Percentiles rank a stretch among this genome's conserved stretches.
phyloP scores from a whole-genome alignment of 2,113 vertebrate genomes.

The Gorilla gorilla region DNA sequence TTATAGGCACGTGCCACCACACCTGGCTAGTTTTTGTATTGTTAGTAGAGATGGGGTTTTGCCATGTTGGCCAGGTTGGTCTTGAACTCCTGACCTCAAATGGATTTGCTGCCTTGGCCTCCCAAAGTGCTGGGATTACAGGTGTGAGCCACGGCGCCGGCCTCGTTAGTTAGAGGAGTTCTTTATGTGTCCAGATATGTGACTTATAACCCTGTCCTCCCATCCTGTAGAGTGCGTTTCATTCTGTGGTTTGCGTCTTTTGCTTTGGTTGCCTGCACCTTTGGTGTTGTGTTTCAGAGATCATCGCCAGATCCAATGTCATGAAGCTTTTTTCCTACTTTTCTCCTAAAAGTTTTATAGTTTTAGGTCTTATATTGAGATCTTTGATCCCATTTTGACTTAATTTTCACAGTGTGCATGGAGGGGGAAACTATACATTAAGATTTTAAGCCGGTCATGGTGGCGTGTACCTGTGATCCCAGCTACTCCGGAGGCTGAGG shows the following conservation, averaged over 20 bases:
- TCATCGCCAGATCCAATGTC: background rate
- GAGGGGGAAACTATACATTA: background rate
- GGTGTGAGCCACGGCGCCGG: too few relatives aligned
- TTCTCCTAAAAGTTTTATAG: background rate
- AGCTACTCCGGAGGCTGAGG: background rate
- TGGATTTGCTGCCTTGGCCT: too few relatives aligned
- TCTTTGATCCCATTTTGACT: background rate
- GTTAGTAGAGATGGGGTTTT: too few relatives aligned
- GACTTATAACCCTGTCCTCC: background rate
- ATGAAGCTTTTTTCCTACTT: background rate
- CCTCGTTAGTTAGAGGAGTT: background rate
- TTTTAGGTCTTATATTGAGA: background rate
- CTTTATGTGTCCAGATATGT: background rate
- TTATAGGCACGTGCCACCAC: too few relatives aligned
- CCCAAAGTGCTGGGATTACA: too few relatives aligned
- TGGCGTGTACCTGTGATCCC: background rate
- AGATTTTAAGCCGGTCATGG: background rate
- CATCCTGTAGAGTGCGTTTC: background rate
- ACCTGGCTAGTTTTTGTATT: too few relatives aligned
- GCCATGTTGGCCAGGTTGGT: too few relatives aligned
- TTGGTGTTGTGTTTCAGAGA: background rate
- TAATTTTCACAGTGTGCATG: background rate
- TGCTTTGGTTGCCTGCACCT: background rate
- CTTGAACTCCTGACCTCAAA: too few relatives aligned
- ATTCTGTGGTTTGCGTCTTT: background rate